These are phyloP conservation scores for Stegodyphus dumicola DNA, from an alignment of 1,140 invertebrate genomes.

Conservation along the genomic window DNA sequence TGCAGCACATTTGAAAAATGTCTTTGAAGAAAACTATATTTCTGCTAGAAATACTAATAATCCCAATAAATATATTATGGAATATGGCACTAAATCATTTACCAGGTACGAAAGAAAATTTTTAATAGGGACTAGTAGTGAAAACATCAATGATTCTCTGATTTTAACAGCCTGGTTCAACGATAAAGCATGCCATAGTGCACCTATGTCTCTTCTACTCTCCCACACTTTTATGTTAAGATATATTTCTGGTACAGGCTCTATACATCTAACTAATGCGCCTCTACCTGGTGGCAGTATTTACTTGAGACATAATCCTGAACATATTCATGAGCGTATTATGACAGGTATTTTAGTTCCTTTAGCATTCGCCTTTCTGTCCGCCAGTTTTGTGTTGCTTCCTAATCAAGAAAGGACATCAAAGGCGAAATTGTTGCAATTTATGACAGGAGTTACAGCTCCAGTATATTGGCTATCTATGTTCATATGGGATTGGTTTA, in stretches of 20 bases:
- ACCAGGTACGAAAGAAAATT: constrained; percentile 32
- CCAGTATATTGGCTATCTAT: constrained; percentile 60
- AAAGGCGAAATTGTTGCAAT: constrained; percentile 63
- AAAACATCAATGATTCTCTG: background rate
- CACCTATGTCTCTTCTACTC: constrained; percentile 38
- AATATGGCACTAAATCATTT: constrained; percentile 13
- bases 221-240: constrained; percentile 43
- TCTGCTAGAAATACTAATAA: background rate
- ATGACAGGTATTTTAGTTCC: constrained; percentile 14
- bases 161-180: constrained; percentile 60
- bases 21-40: constrained; percentile 16
- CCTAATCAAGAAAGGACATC: constrained; percentile 61
- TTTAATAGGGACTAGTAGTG: constrained; percentile 29
- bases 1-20: background rate
- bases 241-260: background rate
- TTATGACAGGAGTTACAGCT: constrained; percentile 62
- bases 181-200: constrained; percentile 48
- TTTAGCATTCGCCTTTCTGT: constrained; percentile 61
- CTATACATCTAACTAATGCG: constrained; percentile 28
- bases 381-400: constrained; percentile 60
- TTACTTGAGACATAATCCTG: background rate
- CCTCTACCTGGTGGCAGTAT: constrained; percentile 7
- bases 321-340: background rate
- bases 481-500: constrained; percentile 59
- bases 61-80: constrained; percentile 19